These are phyloP conservation scores for Pygoscelis antarcticus DNA, from an alignment of 2,113 vertebrate species.

Conservation along the genomic window DNA sequence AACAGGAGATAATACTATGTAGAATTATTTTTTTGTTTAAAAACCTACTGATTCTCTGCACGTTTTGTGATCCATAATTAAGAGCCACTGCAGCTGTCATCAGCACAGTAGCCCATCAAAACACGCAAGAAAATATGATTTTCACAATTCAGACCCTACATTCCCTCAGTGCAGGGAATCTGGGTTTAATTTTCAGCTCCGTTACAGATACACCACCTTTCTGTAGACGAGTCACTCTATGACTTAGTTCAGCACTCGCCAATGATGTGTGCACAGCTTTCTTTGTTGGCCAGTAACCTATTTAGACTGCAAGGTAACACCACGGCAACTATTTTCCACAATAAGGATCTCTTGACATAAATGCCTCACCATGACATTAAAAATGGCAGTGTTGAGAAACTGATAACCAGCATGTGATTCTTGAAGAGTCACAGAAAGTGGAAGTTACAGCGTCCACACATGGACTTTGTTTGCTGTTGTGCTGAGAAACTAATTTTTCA, in stretches of 20 bases:
- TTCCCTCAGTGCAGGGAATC: background rate
- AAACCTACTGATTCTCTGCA: background rate
- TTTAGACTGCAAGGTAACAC: background rate
- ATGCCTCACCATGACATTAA: background rate
- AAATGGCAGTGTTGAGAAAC: slow-evolving; percentile 7
- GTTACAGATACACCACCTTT: background rate
- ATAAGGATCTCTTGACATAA: background rate
- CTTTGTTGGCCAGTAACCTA: background rate
- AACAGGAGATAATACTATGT: rapidly evolving
- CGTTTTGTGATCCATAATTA: rapidly evolving
- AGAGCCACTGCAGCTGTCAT: background rate
- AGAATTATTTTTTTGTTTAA: background rate
- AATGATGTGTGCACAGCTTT: background rate
- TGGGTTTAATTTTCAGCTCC: background rate
- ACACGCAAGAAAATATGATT: background rate
- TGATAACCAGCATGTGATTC: background rate
- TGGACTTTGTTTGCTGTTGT: background rate
- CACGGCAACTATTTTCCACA: background rate
- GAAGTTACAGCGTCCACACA: background rate
- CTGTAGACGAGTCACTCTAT: background rate
- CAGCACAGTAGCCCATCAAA: background rate
- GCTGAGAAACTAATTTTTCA: background rate
- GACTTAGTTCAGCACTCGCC: background rate
- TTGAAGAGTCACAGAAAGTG: background rate
- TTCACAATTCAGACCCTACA: background rate